A percentile compares a stretch with the other conserved stretches of the same genome.
phyloP scores from a whole-genome alignment of 2,888 invertebrate species.

The Clistopyga incitator region DNA sequence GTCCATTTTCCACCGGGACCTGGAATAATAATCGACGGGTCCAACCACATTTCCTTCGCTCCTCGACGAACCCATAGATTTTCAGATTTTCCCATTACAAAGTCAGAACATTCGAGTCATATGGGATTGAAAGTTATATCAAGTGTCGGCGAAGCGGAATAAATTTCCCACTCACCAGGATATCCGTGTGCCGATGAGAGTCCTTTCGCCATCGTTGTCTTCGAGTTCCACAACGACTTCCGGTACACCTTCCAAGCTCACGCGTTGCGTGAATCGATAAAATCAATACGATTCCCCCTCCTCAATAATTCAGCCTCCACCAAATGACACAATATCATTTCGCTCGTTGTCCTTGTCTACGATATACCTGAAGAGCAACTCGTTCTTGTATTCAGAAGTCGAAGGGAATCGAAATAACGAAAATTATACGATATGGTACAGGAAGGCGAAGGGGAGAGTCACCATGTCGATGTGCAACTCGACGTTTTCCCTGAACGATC shows the following conservation, averaged over 20 bases:
- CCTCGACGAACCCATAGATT: conserved; percentile 6
- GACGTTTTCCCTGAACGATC: conserved; percentile 14
- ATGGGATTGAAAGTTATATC: conserved; percentile 13
- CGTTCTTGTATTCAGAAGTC: not conserved
- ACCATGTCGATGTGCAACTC: not conserved
- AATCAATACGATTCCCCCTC: too few relatives aligned
- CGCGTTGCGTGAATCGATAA: too few relatives aligned
- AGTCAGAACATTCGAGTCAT: not conserved
- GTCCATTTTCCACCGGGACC: conserved; percentile 40
- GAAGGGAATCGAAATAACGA: not conserved
- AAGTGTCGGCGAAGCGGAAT: not conserved
- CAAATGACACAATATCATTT: not conserved
- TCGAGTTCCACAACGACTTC: too few relatives aligned
- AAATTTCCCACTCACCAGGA: not conserved
- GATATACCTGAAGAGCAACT: too few relatives aligned
- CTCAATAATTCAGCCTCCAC: not conserved
- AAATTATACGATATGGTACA: not conserved
- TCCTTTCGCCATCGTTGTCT: too few relatives aligned
- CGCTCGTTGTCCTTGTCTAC: not conserved
- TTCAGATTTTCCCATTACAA: conserved; percentile 15
- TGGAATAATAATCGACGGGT: conserved; percentile 56
- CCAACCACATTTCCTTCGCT: conserved; percentile 15
- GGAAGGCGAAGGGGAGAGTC: not conserved
- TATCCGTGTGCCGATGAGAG: too few relatives aligned
- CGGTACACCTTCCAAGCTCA: too few relatives aligned